Conservation (phyloP, 1,140 invertebrate genomes). For the Sminthurinus signatus region DNA sequence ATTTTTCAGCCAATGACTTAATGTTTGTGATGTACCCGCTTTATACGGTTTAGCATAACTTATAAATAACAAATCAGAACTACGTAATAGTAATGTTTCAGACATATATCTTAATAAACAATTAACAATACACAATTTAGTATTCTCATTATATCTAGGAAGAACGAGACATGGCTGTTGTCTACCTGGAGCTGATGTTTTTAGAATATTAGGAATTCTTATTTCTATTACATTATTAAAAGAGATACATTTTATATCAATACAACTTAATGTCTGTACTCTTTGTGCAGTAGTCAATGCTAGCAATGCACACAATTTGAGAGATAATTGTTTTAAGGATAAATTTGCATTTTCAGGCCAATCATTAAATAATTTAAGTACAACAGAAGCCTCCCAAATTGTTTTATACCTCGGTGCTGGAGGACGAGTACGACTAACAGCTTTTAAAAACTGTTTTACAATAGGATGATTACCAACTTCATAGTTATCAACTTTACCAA, state of each 20-base stretch:
- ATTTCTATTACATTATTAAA: constrained; percentile 2
- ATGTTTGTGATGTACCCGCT: constrained; percentile 2
- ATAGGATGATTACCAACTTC: neutral
- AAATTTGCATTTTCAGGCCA: constrained; percentile 8
- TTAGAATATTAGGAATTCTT: neutral
- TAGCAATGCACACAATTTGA: constrained; percentile 16
- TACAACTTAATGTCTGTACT: constrained; percentile 18
- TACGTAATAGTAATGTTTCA: no score
- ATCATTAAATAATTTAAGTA: constrained; percentile 5
- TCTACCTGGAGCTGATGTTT: constrained; percentile 3
- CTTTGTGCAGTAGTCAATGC: constrained; percentile 15
- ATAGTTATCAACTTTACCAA: neutral
- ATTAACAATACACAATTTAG: neutral
- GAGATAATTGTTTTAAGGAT: constrained; percentile 8
- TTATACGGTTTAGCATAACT: neutral
- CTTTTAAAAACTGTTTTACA: no score
- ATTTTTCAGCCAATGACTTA: constrained; percentile 14
- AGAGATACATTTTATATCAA: constrained; percentile 6
- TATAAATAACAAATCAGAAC: neutral
- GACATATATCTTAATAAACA: no score
- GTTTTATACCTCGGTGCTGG: constrained; percentile 9
- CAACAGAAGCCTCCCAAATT: constrained; percentile 16
- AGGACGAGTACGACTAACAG: neutral
- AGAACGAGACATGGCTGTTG: neutral
- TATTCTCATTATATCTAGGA: neutral